Conservation (phyloP, 2,113 vertebrate genomes). For the Apteryx owenii region DNA sequence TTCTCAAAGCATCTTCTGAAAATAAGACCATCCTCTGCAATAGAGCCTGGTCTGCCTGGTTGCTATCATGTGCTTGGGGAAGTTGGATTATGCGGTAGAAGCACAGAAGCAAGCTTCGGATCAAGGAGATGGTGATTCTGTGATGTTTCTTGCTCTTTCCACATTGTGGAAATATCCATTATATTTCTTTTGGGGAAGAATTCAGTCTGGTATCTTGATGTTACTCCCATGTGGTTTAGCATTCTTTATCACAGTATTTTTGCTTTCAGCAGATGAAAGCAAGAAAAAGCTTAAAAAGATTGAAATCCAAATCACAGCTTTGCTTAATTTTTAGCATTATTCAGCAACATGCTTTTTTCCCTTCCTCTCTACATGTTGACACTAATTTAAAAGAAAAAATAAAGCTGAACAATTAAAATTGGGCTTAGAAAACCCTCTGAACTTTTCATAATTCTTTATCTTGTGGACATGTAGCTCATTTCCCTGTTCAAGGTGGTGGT, state of each 20-base stretch:
- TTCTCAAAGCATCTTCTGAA: not conserved
- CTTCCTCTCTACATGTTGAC: not conserved
- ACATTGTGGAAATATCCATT: not conserved
- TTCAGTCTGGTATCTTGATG: not conserved
- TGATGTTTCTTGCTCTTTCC: not conserved
- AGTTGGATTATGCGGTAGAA: not conserved
- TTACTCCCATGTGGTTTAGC: not conserved
- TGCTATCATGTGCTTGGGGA: not conserved
- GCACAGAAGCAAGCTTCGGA: not conserved
- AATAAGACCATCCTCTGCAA: not conserved
- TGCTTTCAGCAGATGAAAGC: not conserved
- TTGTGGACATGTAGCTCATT: not conserved
- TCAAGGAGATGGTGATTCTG: not conserved
- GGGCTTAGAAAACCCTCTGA: not conserved
- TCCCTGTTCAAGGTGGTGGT: not conserved
- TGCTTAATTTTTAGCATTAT: not conserved
- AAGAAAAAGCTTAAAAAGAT: not conserved
- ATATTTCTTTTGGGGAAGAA: not conserved
- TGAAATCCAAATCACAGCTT: not conserved
- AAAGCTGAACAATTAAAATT: not conserved
- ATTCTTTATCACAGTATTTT: not conserved
- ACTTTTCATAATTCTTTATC: not conserved
- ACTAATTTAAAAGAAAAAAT: not conserved
- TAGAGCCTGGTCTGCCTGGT: not conserved
- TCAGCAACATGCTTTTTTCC: not conserved